Percentiles rank a stretch among this genome's conserved stretches.
Conservation (phyloP, 2,797 vertebrate species). For the Melanotaenia parkinsoni region DNA sequence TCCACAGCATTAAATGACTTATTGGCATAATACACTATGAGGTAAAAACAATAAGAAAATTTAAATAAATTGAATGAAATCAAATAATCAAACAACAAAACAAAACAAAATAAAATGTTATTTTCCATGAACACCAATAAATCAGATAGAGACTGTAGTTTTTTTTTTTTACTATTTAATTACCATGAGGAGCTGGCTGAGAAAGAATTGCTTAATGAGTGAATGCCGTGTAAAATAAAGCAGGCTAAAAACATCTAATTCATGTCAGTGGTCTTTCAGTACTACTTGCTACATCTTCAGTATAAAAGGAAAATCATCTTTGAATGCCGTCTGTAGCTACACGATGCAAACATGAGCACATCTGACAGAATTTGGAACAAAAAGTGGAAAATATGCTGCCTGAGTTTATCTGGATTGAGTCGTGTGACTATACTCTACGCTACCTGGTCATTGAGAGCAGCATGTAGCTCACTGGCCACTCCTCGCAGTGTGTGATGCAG, state of each 20-base stretch:
- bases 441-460: conserved; percentile 82
- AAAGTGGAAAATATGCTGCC: neutral
- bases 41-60: neutral
- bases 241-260: too few species aligned
- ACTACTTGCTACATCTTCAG: neutral
- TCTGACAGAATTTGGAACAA: neutral
- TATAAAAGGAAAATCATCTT: neutral
- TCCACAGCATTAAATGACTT: neutral
- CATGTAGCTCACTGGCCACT: conserved; percentile 78
- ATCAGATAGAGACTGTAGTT: neutral
- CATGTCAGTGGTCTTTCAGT: neutral
- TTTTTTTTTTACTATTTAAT: too few species aligned
- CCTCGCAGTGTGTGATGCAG: conserved; percentile 82
- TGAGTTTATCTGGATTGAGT: neutral
- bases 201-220: neutral
- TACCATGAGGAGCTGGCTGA: neutral
- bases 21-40: neutral
- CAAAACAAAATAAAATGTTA: too few species aligned
- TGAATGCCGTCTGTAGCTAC: neutral
- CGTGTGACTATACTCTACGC: neutral
- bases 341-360: neutral
- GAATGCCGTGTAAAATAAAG: too few species aligned
- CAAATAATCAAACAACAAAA: neutral
- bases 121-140: neutral
- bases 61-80: too few species aligned